Evolutionary conservation across 2,797 vertebrate genomes (phyloP).

Genomic region (Serranus cabrilla): DNA sequence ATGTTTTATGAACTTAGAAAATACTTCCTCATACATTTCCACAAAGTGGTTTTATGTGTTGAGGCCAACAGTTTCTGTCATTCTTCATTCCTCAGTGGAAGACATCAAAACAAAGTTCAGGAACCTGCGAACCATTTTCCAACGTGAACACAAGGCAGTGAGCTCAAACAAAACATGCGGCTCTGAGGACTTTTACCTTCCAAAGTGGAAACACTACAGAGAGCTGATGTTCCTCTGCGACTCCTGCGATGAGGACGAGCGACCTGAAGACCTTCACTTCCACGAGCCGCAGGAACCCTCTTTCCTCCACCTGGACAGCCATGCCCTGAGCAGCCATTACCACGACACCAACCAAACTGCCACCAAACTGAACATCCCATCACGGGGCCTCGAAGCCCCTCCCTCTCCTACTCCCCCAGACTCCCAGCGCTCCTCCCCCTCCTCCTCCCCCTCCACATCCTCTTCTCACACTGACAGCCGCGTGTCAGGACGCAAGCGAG

Average conservation of each 20-base stretch:
- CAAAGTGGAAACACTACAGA: constrained; percentile 72
- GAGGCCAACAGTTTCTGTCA: background rate
- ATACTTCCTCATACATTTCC: background rate
- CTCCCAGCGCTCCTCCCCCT: constrained; percentile 59
- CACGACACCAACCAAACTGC: background rate
- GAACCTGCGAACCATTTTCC: constrained; percentile 75
- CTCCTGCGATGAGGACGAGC: constrained; percentile 70
- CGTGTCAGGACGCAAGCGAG: constrained; percentile 50
- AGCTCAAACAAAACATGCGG: constrained; percentile 70
- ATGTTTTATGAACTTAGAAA: background rate
- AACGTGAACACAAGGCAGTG: constrained; percentile 70
- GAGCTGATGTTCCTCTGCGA: constrained; percentile 77
- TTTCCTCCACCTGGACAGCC: constrained; percentile 27
- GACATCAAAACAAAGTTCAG: constrained; percentile 78
- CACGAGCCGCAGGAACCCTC: background rate
- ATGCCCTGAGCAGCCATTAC: constrained; percentile 15
- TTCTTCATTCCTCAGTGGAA: constrained; percentile 52
- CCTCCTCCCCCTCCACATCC: constrained; percentile 51
- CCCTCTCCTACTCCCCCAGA: constrained; percentile 63
- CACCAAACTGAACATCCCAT: background rate
- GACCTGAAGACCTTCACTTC: constrained; percentile 17
- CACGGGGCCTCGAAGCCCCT: constrained; percentile 11
- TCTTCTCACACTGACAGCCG: constrained; percentile 47
- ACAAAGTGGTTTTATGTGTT: background rate
- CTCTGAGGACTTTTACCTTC: constrained; percentile 71